phyloP scores from a whole-genome alignment of 2,888 invertebrate genomes.

The Eupithecia tripunctaria region DNA sequence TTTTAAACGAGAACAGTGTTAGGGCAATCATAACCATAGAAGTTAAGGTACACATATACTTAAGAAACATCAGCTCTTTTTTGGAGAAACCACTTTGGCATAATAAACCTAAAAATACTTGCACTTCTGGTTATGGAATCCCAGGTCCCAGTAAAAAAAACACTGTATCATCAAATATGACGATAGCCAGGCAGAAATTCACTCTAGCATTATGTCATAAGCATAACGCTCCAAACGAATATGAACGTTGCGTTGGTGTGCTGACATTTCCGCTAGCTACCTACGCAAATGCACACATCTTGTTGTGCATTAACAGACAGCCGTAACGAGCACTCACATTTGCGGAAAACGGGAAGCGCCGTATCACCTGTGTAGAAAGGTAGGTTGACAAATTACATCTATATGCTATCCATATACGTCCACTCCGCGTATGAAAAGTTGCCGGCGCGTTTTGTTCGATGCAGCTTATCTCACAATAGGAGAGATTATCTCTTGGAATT shows the following conservation, averaged over 20 bases:
- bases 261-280: conserved; percentile 28
- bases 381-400: conserved; percentile 10
- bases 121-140: no score
- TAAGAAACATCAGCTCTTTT: background rate
- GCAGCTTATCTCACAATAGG: conserved; percentile 2
- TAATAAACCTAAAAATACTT: no score
- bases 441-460: background rate
- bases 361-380: conserved; percentile 10
- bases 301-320: conserved; percentile 38
- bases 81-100: background rate
- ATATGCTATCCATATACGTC: background rate
- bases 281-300: conserved; percentile 39
- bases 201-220: background rate
- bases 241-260: conserved; percentile 2
- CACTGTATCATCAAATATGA: background rate
- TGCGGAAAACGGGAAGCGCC: conserved; percentile 25
- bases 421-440: background rate
- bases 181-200: background rate
- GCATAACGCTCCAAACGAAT: background rate
- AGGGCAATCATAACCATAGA: background rate
- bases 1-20: background rate
- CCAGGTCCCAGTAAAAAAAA: background rate
- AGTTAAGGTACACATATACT: background rate
- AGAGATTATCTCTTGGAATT: background rate
- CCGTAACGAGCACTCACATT: conserved; percentile 34